Conservation (phyloP, 1,140 invertebrate species). For the Hyposmocoma kahamanoa region DNA sequence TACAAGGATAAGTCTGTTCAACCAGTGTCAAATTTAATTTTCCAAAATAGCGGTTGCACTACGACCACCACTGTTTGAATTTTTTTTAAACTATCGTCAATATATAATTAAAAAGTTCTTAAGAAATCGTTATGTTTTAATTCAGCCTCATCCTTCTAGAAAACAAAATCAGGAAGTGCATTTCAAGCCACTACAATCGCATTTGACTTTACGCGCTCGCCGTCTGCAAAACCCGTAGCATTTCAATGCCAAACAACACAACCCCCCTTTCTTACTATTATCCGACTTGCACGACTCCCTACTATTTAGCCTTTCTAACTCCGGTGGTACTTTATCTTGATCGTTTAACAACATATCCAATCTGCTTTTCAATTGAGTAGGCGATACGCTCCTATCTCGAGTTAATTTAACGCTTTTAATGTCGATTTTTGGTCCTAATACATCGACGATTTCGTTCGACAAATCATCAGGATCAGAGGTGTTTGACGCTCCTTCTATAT, state of each 20-base stretch:
- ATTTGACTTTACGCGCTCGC: slow-evolving; percentile 40
- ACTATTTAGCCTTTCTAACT: slow-evolving; percentile 48
- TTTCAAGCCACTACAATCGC: slow-evolving; percentile 45
- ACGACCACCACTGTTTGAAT: not conserved
- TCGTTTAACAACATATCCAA: slow-evolving; percentile 46
- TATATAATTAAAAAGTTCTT: not conserved
- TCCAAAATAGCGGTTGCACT: too few species aligned
- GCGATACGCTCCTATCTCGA: slow-evolving; percentile 73
- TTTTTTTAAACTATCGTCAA: not conserved
- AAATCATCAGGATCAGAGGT: slow-evolving; percentile 48
- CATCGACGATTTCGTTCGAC: slow-evolving; percentile 29
- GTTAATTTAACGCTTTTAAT: slow-evolving; percentile 29
- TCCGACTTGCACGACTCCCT: slow-evolving; percentile 53
- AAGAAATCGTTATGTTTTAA: not conserved
- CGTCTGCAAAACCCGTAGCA: slow-evolving; percentile 60
- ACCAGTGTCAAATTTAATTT: too few species aligned
- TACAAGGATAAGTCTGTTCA: too few species aligned
- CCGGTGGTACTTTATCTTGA: slow-evolving; percentile 19
- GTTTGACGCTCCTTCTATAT: slow-evolving; percentile 60
- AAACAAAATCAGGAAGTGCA: slow-evolving; percentile 42
- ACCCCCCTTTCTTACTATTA: slow-evolving; percentile 38
- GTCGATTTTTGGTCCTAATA: slow-evolving; percentile 20
- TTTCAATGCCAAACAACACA: slow-evolving; percentile 56
- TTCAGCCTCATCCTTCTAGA: not conserved
- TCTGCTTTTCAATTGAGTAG: slow-evolving; percentile 70